A percentile compares a stretch with the other conserved stretches of the same genome.
These are phyloP conservation scores for Choristoneura fumiferana DNA, from an alignment of 1,140 invertebrate genomes.

Conservation along the genomic window DNA sequence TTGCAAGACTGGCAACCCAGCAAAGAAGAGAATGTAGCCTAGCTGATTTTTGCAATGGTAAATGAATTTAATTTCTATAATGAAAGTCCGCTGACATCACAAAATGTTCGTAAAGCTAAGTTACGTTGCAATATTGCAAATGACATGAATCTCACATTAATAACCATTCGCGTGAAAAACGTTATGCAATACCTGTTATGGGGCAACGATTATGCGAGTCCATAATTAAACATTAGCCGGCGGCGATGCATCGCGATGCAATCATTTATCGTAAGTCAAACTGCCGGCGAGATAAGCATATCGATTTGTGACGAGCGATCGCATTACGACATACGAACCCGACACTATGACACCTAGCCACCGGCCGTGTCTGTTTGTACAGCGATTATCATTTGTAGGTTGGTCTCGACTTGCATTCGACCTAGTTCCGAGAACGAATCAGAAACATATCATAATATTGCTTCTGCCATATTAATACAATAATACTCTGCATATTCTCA, in stretches of 20 bases:
- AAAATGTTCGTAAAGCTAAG: neutral
- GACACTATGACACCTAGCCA: conserved; percentile 51
- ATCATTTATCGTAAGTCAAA: conserved; percentile 65
- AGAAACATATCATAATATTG: no score
- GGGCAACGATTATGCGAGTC: neutral
- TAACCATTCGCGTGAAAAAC: neutral
- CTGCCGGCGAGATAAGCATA: conserved; percentile 52
- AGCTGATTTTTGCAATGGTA: no score
- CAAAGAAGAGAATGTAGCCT: no score
- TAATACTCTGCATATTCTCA: conserved; percentile 5
- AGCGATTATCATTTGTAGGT: conserved; percentile 28
- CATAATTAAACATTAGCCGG: conserved; percentile 56
- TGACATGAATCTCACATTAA: neutral
- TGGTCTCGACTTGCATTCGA: conserved; percentile 33
- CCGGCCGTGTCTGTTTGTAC: conserved; percentile 38
- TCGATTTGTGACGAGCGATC: conserved; percentile 55
- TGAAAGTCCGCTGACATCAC: no score
- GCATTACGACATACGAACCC: conserved; percentile 53
- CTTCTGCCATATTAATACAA: neutral
- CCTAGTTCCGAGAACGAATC: conserved; percentile 28
- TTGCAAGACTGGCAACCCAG: no score
- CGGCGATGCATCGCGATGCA: conserved; percentile 51
- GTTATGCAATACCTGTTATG: conserved; percentile 13
- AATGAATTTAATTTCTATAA: no score
- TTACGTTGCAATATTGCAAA: no score